Percentiles rank a stretch among this genome's conserved stretches.
Evolutionary conservation across 2,113 vertebrate species (phyloP).

Genomic region (Paramormyrops kingsleyae): DNA sequence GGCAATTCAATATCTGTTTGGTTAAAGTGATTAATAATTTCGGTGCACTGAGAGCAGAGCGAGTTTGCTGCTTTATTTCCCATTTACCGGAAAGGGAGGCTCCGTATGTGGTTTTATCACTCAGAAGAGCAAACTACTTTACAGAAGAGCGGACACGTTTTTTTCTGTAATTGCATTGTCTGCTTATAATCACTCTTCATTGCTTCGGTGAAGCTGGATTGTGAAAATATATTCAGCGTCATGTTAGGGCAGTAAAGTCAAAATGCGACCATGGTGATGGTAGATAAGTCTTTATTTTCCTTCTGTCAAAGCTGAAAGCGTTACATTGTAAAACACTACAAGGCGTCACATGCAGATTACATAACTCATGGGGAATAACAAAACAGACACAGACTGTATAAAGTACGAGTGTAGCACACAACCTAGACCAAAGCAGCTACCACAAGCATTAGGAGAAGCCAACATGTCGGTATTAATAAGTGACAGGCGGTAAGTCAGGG

Average conservation of each 20-base stretch:
- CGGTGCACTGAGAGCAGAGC: not conserved
- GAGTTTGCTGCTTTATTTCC: not conserved
- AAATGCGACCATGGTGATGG: not conserved
- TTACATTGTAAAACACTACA: not conserved
- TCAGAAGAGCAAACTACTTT: not conserved
- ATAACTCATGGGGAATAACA: not conserved
- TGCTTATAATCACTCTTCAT: not conserved
- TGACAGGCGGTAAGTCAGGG: not conserved
- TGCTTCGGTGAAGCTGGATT: not conserved
- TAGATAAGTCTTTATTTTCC: not conserved
- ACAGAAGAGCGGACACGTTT: not conserved
- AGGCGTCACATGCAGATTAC: not conserved
- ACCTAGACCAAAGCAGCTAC: not conserved
- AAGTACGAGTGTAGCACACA: not conserved
- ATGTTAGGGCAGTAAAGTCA: not conserved
- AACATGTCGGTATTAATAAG: no score
- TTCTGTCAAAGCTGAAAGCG: not conserved
- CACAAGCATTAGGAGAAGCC: not conserved
- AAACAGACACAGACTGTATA: not conserved
- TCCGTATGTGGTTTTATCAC: not conserved
- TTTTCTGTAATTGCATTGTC: not conserved
- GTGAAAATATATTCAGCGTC: not conserved
- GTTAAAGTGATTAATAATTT: not conserved
- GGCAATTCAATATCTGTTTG: not conserved
- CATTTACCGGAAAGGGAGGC: not conserved